Percentiles rank a stretch among this genome's conserved stretches.
Conservation (phyloP, 2,113 vertebrate species). For the Falco punctatus region DNA sequence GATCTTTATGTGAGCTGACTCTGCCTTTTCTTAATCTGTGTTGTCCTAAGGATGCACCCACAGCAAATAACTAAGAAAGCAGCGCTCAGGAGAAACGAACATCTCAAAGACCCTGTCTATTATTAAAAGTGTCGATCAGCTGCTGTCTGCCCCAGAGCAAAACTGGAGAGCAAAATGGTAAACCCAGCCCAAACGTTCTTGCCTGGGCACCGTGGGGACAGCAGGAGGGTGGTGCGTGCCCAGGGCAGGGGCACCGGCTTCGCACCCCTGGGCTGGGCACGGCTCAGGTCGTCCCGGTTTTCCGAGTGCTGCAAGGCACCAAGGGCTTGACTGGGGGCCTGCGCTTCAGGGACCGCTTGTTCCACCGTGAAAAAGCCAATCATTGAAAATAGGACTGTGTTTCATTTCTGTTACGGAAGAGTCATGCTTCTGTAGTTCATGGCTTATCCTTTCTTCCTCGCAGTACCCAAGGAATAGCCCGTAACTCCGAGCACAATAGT, state of each 20-base stretch:
- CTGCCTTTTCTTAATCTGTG: background rate
- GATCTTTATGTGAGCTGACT: background rate
- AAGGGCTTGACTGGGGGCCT: fast-evolving
- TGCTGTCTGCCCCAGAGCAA: background rate
- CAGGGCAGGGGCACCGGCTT: background rate
- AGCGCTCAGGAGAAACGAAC: background rate
- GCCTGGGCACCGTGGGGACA: background rate
- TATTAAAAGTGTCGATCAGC: background rate
- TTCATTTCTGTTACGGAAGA: background rate
- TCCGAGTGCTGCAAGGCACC: background rate
- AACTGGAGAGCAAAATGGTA: background rate
- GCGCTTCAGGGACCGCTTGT: background rate
- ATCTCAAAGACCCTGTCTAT: background rate
- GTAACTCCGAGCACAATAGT: background rate
- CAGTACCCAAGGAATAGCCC: background rate
- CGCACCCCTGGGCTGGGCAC: background rate
- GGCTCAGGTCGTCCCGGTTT: background rate
- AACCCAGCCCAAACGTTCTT: background rate
- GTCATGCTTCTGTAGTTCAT: background rate
- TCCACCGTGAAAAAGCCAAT: background rate
- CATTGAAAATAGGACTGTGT: background rate
- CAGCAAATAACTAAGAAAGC: background rate
- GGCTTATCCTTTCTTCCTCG: background rate
- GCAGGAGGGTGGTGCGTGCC: background rate
- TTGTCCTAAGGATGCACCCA: background rate